Evolutionary conservation across 2,888 invertebrate genomes (phyloP).

Genomic region (Volucella inanis): DNA sequence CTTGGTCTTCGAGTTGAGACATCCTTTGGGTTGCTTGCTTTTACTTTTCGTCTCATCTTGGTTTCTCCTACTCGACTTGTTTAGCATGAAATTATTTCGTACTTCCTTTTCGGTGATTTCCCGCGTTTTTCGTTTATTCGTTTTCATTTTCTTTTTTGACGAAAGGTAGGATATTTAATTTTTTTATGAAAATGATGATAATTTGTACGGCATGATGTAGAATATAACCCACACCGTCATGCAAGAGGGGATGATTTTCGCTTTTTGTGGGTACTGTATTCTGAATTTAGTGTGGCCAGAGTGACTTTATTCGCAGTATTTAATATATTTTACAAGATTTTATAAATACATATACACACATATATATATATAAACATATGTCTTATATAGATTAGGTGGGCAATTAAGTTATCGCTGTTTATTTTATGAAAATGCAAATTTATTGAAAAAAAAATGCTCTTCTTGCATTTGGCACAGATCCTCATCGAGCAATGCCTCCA

Average conservation of each 20-base stretch:
- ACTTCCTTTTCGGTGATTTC: constrained; percentile 31
- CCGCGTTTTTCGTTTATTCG: too few species aligned
- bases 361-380: too few species aligned
- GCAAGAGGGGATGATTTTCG: background rate
- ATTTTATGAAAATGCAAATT: too few species aligned
- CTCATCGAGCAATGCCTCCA: too few species aligned
- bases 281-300: constrained; percentile 17
- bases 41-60: constrained; percentile 39
- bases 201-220: constrained; percentile 59
- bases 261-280: constrained; percentile 10
- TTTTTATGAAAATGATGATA: constrained; percentile 64
- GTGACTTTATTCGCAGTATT: too few species aligned
- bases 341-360: too few species aligned
- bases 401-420: too few species aligned
- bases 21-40: background rate
- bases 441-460: too few species aligned
- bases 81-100: constrained; percentile 46
- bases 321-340: too few species aligned
- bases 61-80: constrained; percentile 52
- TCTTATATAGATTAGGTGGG: too few species aligned
- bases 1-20: background rate
- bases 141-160: background rate
- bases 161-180: constrained; percentile 67
- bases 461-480: too few species aligned
- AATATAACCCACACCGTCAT: background rate